These are phyloP conservation scores for Ramphastos sulfuratus DNA, from an alignment of 2,113 vertebrate species.

Conservation along the genomic window DNA sequence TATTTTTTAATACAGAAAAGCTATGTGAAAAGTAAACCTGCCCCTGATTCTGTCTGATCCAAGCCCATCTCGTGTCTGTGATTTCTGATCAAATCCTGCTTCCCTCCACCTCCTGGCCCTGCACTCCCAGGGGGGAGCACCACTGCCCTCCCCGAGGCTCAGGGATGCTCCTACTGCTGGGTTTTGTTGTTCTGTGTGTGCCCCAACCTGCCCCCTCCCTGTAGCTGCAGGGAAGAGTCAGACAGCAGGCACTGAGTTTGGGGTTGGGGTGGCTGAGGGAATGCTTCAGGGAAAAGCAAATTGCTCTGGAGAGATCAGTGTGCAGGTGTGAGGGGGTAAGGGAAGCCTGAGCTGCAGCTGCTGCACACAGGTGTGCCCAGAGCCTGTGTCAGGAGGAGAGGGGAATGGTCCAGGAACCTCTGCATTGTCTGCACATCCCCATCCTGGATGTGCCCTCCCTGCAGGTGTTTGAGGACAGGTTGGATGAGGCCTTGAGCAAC, in stretches of 20 bases:
- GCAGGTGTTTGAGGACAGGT: no score
- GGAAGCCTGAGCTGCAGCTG: neutral
- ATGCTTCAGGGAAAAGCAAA: neutral
- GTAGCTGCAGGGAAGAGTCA: neutral
- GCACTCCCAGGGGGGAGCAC: neutral
- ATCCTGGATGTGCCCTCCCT: no score
- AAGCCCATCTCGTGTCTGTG: conserved; percentile 71
- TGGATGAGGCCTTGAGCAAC: no score
- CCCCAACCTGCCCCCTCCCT: neutral
- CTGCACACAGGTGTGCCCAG: conserved; percentile 25
- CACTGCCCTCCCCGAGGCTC: conserved; percentile 24
- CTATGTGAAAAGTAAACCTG: conserved; percentile 75
- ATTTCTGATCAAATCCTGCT: conserved; percentile 59
- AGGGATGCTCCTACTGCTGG: conserved; percentile 13
- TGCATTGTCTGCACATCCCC: neutral
- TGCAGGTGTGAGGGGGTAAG: neutral
- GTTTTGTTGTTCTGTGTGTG: neutral
- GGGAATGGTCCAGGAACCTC: conserved; percentile 1
- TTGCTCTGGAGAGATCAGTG: neutral
- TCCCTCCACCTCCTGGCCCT: conserved; percentile 31
- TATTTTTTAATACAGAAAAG: conserved; percentile 80
- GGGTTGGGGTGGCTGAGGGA: neutral
- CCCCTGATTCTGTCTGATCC: conserved; percentile 72
- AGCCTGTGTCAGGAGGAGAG: neutral
- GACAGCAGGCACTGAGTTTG: conserved; percentile 14